Evolutionary conservation across 2,113 vertebrate species (phyloP).

Genomic region (Erythrocercus mccallii): DNA sequence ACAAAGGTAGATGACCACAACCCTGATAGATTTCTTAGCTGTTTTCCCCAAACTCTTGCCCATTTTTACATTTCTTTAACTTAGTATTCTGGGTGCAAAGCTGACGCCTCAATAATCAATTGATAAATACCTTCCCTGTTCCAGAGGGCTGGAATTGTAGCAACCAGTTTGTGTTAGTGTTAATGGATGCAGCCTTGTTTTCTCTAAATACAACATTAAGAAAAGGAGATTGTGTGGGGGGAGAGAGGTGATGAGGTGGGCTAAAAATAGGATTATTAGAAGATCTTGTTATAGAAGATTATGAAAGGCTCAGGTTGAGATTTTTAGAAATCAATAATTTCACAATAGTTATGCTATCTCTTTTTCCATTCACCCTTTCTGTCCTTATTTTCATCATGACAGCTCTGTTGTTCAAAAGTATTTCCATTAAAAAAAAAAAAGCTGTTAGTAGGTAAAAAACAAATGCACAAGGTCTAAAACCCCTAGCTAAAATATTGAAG

Average conservation of each 20-base stretch:
- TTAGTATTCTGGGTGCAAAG: neutral
- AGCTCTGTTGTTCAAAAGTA: neutral
- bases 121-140: neutral
- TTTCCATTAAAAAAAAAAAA: neutral
- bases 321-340: neutral
- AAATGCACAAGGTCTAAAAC: neutral
- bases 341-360: neutral
- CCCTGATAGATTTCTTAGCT: neutral
- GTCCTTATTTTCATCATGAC: neutral
- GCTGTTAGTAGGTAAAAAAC: neutral
- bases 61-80: neutral
- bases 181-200: neutral
- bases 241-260: neutral
- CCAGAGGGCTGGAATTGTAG: neutral
- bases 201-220: neutral
- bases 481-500: neutral
- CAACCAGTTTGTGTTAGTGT: neutral
- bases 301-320: neutral
- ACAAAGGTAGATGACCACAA: neutral
- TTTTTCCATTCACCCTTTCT: neutral
- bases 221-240: neutral
- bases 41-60: neutral
- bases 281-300: neutral
- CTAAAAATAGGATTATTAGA: neutral
- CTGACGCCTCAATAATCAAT: neutral